phyloP scores from a whole-genome alignment of 2,797 vertebrate species.

The Xiphophorus birchmanni region DNA sequence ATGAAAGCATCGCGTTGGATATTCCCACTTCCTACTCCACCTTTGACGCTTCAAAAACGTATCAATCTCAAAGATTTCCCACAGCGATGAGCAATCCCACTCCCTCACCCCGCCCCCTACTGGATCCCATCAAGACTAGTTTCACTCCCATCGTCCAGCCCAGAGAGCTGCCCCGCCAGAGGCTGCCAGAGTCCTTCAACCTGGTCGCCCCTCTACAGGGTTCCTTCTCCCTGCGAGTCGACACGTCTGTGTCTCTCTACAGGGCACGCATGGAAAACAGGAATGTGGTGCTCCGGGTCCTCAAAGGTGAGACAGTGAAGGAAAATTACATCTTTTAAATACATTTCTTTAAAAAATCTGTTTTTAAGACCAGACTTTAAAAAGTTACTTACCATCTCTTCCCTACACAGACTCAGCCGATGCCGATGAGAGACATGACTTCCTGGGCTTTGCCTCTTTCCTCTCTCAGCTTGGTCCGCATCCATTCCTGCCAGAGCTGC shows the following conservation, averaged over 20 bases:
- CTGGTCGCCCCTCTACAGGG: constrained; percentile 72
- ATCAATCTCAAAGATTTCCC: constrained; percentile 41
- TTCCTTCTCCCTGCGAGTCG: constrained; percentile 73
- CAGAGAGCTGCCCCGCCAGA: constrained; percentile 77
- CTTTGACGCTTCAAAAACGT: constrained; percentile 53
- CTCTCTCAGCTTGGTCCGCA: constrained; percentile 86
- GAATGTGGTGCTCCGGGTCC: constrained; percentile 81
- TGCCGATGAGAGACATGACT: constrained; percentile 81
- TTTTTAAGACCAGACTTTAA: background rate
- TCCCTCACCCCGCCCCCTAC: background rate
- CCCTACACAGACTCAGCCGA: constrained; percentile 76
- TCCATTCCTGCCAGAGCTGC: constrained; percentile 86
- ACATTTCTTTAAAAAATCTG: background rate
- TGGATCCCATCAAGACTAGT: constrained; percentile 18
- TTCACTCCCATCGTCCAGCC: constrained; percentile 64
- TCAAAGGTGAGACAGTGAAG: constrained; percentile 72
- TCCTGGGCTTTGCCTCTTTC: constrained; percentile 90
- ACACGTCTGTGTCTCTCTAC: constrained; percentile 75
- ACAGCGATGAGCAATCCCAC: constrained; percentile 12
- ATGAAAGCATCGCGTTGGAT: constrained; percentile 82
- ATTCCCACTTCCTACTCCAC: constrained; percentile 75
- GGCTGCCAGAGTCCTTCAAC: constrained; percentile 82
- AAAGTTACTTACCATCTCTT: background rate
- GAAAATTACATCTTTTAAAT: background rate
- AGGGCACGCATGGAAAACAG: constrained; percentile 83